Conservation (phyloP, 2,113 vertebrate genomes). For the Saccopteryx leptura region DNA sequence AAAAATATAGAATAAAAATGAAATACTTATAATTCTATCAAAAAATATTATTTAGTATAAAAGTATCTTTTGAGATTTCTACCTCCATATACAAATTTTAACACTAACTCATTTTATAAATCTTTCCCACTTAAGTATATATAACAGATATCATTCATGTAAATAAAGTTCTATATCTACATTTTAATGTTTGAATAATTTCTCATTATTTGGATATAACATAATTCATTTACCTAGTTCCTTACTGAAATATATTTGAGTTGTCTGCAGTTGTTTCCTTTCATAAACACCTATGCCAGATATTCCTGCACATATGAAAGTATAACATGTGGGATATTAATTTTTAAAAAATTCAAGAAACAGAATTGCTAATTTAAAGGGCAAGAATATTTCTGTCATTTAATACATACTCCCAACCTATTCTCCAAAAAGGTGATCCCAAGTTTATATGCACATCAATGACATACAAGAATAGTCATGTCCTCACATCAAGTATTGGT, state of each 20-base stretch:
- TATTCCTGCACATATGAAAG: background rate
- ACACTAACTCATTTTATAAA: background rate
- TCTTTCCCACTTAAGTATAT: background rate
- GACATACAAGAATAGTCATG: background rate
- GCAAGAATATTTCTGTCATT: background rate
- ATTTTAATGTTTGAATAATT: conserved; percentile 48
- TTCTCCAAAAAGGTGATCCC: background rate
- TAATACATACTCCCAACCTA: background rate
- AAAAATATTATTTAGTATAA: conserved; percentile 7
- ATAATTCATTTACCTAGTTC: background rate
- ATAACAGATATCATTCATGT: background rate
- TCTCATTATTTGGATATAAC: background rate
- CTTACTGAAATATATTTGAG: background rate
- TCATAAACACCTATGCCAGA: conserved; percentile 13
- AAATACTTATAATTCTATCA: background rate
- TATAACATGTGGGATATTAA: background rate
- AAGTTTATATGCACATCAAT: background rate
- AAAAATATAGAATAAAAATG: conserved; percentile 6
- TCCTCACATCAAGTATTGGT: background rate
- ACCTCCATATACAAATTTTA: background rate
- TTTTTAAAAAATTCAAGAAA: background rate
- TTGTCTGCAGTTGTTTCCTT: background rate
- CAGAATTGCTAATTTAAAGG: background rate
- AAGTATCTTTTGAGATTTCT: background rate
- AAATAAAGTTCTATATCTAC: conserved; percentile 15